These are phyloP conservation scores for Chloropsis cyanopogon DNA, from an alignment of 2,113 vertebrate species.

Conservation along the genomic window DNA sequence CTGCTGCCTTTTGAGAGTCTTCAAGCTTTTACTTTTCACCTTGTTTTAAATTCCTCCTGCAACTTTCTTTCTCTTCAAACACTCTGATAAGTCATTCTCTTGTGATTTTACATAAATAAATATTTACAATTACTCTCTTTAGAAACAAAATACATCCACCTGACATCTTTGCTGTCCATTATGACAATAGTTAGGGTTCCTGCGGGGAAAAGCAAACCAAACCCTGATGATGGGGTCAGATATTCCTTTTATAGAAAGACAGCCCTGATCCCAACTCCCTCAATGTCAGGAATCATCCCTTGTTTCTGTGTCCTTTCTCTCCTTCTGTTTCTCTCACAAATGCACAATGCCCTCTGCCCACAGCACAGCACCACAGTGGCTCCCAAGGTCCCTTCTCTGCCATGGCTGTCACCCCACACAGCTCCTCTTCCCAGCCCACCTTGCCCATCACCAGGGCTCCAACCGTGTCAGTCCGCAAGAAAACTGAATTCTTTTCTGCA, in stretches of 20 bases:
- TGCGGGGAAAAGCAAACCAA: background rate
- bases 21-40: background rate
- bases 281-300: background rate
- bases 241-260: background rate
- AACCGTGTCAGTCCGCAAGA: accelerated
- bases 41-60: background rate
- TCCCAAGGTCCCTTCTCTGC: background rate
- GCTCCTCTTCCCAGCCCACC: background rate
- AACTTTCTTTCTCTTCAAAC: background rate
- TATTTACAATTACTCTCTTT: background rate
- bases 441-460: background rate
- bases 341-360: too few relatives aligned
- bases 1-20: background rate
- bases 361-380: background rate
- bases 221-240: background rate
- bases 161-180: background rate
- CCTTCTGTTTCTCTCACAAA: background rate
- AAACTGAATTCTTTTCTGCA: background rate
- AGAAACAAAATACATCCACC: background rate
- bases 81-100: background rate
- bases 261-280: background rate
- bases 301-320: background rate
- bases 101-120: background rate
- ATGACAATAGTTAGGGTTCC: background rate
- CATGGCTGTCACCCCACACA: background rate